These are phyloP conservation scores for Choristoneura fumiferana DNA, from an alignment of 1,140 invertebrate species.

Conservation along the genomic window DNA sequence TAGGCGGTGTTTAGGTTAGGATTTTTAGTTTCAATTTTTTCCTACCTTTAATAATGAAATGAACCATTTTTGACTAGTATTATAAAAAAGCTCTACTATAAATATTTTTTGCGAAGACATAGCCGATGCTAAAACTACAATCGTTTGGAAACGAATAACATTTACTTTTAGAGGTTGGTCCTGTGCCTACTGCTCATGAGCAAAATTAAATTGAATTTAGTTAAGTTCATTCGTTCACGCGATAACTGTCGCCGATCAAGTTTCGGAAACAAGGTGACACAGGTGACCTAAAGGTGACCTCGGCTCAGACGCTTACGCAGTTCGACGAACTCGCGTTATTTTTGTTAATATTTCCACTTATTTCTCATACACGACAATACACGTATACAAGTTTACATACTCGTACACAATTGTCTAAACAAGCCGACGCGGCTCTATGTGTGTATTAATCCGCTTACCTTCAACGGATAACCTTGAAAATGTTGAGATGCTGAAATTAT, in stretches of 20 bases:
- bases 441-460: constrained; percentile 11
- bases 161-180: too few relatives aligned
- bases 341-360: constrained; percentile 36
- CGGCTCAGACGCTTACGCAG: constrained; percentile 39
- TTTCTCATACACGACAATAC: constrained; percentile 5
- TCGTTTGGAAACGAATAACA: too few relatives aligned
- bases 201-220: constrained; percentile 33
- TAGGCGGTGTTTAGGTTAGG: too few relatives aligned
- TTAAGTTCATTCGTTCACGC: constrained; percentile 20
- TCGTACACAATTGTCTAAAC: constrained; percentile 10
- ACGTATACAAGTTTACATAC: constrained; percentile 15
- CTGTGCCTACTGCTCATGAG: too few relatives aligned
- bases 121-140: too few relatives aligned
- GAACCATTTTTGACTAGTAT: too few relatives aligned
- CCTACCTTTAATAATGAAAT: too few relatives aligned
- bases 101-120: too few relatives aligned
- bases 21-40: too few relatives aligned
- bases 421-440: constrained; percentile 13
- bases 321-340: constrained; percentile 57
- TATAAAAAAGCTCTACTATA: too few relatives aligned
- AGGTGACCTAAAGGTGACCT: constrained; percentile 65
- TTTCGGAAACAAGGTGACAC: constrained; percentile 72
- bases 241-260: constrained; percentile 66
- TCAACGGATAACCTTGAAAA: constrained; percentile 2
- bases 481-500: constrained; percentile 10